These are phyloP conservation scores for Lasioglossum oenotherae DNA, from an alignment of 2,888 invertebrate genomes.

Conservation along the genomic window DNA sequence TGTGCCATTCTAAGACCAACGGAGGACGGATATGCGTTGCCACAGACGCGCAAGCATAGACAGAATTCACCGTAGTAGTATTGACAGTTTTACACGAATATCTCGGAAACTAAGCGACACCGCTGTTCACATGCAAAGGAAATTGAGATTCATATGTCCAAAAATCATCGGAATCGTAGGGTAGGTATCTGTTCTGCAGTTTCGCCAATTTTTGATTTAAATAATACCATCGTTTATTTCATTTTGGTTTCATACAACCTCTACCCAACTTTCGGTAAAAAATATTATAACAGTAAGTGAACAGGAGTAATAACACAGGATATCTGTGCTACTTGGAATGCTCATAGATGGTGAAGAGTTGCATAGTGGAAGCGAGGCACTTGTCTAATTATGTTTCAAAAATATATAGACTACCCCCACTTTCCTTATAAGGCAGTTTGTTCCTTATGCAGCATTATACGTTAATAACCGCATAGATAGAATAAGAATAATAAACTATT, in stretches of 20 bases:
- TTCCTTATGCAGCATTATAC: not conserved
- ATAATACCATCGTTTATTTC: not conserved
- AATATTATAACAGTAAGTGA: not conserved
- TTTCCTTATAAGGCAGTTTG: not conserved
- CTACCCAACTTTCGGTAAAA: not conserved
- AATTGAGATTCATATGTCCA: too few species aligned
- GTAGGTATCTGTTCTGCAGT: not conserved
- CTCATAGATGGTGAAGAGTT: not conserved
- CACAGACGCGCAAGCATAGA: too few species aligned
- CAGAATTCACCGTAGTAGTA: too few species aligned
- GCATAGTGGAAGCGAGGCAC: not conserved
- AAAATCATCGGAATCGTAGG: too few species aligned
- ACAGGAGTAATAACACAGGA: not conserved
- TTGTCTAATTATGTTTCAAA: not conserved
- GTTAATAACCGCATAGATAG: not conserved
- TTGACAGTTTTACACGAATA: too few species aligned
- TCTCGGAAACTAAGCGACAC: too few species aligned
- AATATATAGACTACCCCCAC: not conserved
- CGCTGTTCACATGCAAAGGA: too few species aligned
- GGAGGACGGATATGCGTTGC: too few species aligned
- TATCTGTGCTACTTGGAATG: not conserved
- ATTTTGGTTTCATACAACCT: not conserved
- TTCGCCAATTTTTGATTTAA: not conserved
- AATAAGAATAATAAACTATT: not conserved
- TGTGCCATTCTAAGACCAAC: too few species aligned